phyloP scores from a whole-genome alignment of 2,888 invertebrate species.

The Philereme vetulata region DNA sequence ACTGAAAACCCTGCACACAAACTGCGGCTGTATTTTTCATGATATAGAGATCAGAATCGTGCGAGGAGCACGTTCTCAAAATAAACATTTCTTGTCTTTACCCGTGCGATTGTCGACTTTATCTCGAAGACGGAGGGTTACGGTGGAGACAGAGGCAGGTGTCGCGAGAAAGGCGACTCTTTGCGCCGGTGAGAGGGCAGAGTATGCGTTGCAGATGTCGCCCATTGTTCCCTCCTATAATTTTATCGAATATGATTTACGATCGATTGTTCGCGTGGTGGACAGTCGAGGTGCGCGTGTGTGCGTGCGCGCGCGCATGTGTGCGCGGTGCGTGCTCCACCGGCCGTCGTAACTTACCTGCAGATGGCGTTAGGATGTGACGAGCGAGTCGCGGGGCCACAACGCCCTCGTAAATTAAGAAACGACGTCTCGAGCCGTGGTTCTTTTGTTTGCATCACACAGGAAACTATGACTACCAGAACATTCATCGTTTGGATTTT shows the following conservation, averaged over 20 bases:
- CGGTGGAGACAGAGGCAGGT: slow-evolving; percentile 58
- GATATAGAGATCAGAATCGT: slow-evolving; percentile 60
- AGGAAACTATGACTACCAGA: slow-evolving; percentile 48
- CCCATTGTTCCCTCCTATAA: slow-evolving; percentile 83
- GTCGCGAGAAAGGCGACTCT: slow-evolving; percentile 74
- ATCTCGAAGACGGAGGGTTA: slow-evolving; percentile 76
- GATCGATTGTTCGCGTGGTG: slow-evolving; percentile 82
- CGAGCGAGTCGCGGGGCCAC: slow-evolving; percentile 47
- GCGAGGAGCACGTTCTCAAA: slow-evolving; percentile 64
- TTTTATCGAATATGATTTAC: slow-evolving; percentile 84
- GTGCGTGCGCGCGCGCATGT: slow-evolving; percentile 70
- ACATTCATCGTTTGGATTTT: slow-evolving; percentile 35
- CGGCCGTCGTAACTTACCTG: slow-evolving; percentile 62
- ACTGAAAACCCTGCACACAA: slow-evolving; percentile 51
- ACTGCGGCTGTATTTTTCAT: slow-evolving; percentile 56
- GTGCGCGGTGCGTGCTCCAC: slow-evolving; percentile 58
- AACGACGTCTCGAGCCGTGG: slow-evolving; percentile 66
- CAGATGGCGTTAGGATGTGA: slow-evolving; percentile 73
- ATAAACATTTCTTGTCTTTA: slow-evolving; percentile 81
- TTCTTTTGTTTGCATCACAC: slow-evolving; percentile 66
- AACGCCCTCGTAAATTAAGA: slow-evolving; percentile 78
- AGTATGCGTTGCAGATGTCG: slow-evolving; percentile 72
- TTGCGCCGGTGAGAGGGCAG: slow-evolving; percentile 67
- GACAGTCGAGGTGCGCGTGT: slow-evolving; percentile 70
- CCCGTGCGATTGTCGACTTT: slow-evolving; percentile 81